Conservation (phyloP, 2,113 vertebrate species). For the Bungarus multicinctus region DNA sequence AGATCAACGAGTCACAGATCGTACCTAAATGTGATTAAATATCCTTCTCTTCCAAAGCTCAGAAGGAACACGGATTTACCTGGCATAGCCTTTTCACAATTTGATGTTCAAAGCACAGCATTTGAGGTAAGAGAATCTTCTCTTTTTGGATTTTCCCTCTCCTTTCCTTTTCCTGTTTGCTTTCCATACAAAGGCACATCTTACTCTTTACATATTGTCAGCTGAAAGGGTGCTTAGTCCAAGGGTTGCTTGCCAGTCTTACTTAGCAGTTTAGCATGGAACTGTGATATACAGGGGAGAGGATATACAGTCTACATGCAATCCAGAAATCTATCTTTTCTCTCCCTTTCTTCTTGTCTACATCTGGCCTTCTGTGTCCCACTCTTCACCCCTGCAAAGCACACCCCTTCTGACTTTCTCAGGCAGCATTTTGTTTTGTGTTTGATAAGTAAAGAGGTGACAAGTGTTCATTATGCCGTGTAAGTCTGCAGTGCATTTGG, state of each 20-base stretch:
- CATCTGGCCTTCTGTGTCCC: background rate
- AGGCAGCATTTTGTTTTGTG: background rate
- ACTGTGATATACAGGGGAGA: background rate
- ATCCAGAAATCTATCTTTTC: background rate
- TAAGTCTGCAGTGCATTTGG: background rate
- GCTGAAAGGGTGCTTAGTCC: background rate
- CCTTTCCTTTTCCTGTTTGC: background rate
- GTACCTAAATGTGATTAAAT: conserved; percentile 59
- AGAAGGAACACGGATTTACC: conserved; percentile 50
- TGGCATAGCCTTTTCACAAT: background rate
- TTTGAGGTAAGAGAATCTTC: conserved; percentile 49
- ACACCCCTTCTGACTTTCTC: background rate
- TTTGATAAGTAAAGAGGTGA: background rate
- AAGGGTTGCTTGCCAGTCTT: conserved; percentile 6
- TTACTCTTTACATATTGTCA: background rate
- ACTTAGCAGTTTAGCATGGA: background rate
- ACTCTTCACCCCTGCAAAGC: background rate
- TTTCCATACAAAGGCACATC: conserved; percentile 20
- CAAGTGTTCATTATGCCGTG: background rate
- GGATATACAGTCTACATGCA: fast-evolving
- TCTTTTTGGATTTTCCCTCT: background rate
- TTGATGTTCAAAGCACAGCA: conserved; percentile 21
- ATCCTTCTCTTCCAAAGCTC: conserved; percentile 46
- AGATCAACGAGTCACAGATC: conserved; percentile 55
- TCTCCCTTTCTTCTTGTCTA: conserved; percentile 29